These are phyloP conservation scores for Brienomyrus brachyistius DNA, from an alignment of 2,113 vertebrate species.

Conservation along the genomic window DNA sequence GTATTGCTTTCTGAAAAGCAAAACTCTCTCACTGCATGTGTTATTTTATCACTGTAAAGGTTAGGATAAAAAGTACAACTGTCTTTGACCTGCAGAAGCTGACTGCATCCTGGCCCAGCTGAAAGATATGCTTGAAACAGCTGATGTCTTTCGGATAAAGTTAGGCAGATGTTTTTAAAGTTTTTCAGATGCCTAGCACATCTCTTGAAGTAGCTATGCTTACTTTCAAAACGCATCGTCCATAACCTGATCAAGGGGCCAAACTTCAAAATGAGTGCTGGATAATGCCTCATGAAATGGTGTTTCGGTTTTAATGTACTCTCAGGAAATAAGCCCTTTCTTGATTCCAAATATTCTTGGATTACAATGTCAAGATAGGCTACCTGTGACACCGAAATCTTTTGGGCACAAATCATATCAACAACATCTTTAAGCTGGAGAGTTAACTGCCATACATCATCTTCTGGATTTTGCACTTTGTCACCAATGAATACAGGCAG, in stretches of 20 bases:
- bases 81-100: not conserved
- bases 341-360: conserved; percentile 39
- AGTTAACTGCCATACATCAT: conserved; percentile 25
- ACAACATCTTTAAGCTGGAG: not conserved
- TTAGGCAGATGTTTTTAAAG: not conserved
- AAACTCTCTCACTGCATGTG: no score
- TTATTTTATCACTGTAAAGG: not conserved
- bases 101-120: not conserved
- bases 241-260: not conserved
- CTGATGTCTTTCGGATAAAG: not conserved
- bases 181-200: not conserved
- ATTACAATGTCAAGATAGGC: conserved; percentile 35
- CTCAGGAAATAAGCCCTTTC: conserved; percentile 25
- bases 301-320: conserved; percentile 17
- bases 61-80: not conserved
- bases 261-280: not conserved
- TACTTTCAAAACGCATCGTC: not conserved
- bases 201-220: not conserved
- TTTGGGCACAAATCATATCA: not conserved
- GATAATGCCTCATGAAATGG: not conserved
- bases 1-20: no score
- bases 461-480: conserved; percentile 32
- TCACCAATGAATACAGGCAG: conserved; percentile 34
- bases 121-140: not conserved
- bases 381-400: conserved; percentile 24